Evolutionary conservation across 1,140 invertebrate species (phyloP), one percentile per base, ranked within the genome.

Genomic region (Drosophila murphyi): DNA sequence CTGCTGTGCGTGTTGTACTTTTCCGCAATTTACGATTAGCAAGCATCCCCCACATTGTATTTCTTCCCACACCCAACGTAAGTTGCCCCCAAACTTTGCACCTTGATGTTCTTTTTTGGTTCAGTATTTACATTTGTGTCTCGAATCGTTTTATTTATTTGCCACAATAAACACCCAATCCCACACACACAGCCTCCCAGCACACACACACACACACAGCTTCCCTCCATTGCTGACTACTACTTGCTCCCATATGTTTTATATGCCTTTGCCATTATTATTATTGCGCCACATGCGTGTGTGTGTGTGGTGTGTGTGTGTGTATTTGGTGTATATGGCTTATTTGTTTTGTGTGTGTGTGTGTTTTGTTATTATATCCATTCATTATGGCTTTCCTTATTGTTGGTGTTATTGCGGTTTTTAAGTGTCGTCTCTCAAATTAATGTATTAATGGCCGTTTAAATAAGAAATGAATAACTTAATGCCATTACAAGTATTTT

Each of bases 141-240:
- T 57, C 48, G 78, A 88, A 88, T 89, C 83, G 83, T 80, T 88
- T 88, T 88, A 89, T 89, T 89, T 88, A 81, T 81, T 81, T 88
- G 75, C 78, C 70, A 72, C 67, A 73, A 39, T 70, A 62, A 69
- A 41, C 37, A 65, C 39, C 47, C 20, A 20, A 20, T 20, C 10
- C 31, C 29, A 34, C 34, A 34, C 39, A 3, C 10, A 3, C 39
- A 20, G 4, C 45, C 2, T 0, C 7, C 5, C 7, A 20, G 20
- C 20, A n/a, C 10, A 3, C 10, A 43, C 39, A 4, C 39, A n/a
- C 10, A 3, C 10, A 3, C 39, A 3, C 39, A 20, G 4, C 45
- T 3, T 0, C 7, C 5, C 7, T 31, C 35, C 6, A 20, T 8
- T 31, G 20, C 12, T 8, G 8, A 6, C 10, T 3, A 5, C 41